These are phyloP conservation scores for Leptura quadrifasciata DNA, from an alignment of 2,888 invertebrate species.

Conservation along the genomic window DNA sequence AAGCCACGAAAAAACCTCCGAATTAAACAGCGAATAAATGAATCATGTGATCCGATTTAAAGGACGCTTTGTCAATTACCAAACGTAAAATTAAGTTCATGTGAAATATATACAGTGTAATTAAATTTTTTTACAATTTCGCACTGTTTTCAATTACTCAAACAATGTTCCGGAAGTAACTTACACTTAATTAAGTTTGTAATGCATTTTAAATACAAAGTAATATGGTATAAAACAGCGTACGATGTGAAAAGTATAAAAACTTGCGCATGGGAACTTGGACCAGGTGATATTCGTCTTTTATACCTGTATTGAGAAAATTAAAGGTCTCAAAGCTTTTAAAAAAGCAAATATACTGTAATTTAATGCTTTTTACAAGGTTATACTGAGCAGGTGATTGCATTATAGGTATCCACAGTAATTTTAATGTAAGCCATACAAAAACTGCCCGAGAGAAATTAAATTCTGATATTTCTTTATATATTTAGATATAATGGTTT, in stretches of 20 bases:
- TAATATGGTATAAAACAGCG: neutral
- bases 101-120: too few relatives aligned
- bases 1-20: too few relatives aligned
- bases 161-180: neutral
- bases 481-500: neutral
- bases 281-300: slow-evolving; percentile 47
- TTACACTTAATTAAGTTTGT: neutral
- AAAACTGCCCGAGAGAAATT: neutral
- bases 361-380: slow-evolving; percentile 36
- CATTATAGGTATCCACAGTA: slow-evolving; percentile 15
- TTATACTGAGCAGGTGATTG: slow-evolving; percentile 33
- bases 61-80: too few relatives aligned
- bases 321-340: slow-evolving; percentile 30
- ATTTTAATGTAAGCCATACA: slow-evolving; percentile 13
- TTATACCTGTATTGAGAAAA: slow-evolving; percentile 50
- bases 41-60: too few relatives aligned
- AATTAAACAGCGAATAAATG: too few relatives aligned
- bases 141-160: neutral
- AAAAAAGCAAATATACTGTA: slow-evolving; percentile 42
- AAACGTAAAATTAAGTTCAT: too few relatives aligned
- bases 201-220: neutral
- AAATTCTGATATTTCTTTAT: neutral
- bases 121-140: too few relatives aligned
- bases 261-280: slow-evolving; percentile 43
- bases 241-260: neutral